Conservation (phyloP, 2,888 invertebrate species). For the Luperina testacea region DNA sequence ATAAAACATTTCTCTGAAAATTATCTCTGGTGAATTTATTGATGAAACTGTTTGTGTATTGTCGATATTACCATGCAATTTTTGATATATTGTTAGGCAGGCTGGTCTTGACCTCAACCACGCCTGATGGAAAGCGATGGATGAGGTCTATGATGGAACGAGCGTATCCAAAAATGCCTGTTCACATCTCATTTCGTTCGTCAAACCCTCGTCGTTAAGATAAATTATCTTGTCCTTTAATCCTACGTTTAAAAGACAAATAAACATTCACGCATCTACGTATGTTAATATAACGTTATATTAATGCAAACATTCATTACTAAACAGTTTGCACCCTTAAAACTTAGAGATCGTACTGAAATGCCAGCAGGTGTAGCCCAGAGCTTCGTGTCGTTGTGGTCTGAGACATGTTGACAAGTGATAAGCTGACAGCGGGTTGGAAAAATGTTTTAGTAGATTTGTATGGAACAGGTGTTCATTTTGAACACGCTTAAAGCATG, state of each 20-base stretch:
- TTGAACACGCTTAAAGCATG: neutral
- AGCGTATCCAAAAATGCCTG: neutral
- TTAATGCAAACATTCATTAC: conserved; percentile 31
- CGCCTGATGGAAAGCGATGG: neutral
- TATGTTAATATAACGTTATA: conserved; percentile 6
- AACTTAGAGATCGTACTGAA: conserved; percentile 64
- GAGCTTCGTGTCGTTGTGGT: conserved; percentile 64
- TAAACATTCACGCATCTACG: neutral
- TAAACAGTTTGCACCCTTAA: conserved; percentile 46
- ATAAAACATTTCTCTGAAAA: neutral
- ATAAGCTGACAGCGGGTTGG: conserved; percentile 49
- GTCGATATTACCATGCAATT: too few relatives aligned
- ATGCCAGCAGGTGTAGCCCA: conserved; percentile 73
- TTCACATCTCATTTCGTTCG: neutral
- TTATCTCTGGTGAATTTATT: neutral
- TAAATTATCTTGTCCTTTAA: neutral
- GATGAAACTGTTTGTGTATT: neutral
- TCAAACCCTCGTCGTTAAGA: neutral
- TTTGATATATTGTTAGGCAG: neutral
- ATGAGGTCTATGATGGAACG: neutral
- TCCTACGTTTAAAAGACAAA: neutral
- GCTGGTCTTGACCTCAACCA: neutral
- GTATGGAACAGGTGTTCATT: neutral
- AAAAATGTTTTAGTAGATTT: neutral
- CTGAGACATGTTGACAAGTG: conserved; percentile 55